These are phyloP conservation scores for Cephus nigrinus DNA, from an alignment of 2,888 invertebrate species.

Conservation along the genomic window DNA sequence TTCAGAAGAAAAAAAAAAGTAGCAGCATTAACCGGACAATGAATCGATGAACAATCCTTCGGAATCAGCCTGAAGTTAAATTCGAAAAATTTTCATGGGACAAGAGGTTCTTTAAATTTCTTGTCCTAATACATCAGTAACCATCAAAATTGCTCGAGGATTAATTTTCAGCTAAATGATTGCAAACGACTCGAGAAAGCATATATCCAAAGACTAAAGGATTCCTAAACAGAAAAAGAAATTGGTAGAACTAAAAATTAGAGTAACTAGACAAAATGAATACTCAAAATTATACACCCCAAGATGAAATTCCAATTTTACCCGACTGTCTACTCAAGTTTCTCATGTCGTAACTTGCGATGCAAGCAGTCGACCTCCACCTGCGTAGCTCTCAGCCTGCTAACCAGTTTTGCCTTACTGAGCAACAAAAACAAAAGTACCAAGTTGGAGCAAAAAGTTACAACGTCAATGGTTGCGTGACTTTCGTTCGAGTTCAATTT, in stretches of 20 bases:
- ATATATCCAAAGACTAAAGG: not conserved
- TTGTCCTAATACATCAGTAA: not conserved
- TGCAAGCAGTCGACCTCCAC: slow-evolving; percentile 28
- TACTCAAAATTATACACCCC: not conserved
- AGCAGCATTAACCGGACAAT: not conserved
- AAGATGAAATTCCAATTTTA: not conserved
- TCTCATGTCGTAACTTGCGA: not conserved
- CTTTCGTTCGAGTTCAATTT: not conserved
- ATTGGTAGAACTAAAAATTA: not conserved
- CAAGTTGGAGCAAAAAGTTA: not conserved
- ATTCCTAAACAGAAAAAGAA: not conserved
- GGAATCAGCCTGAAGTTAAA: not conserved
- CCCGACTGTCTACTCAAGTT: not conserved
- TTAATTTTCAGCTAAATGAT: not conserved
- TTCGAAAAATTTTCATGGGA: not conserved
- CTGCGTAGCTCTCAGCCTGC: slow-evolving; percentile 10
- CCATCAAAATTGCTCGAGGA: not conserved
- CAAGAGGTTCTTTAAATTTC: not conserved
- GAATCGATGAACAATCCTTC: not conserved
- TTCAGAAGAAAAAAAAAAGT: not conserved
- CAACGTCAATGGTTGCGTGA: not conserved
- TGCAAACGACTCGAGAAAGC: not conserved
- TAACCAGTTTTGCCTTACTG: slow-evolving; percentile 25
- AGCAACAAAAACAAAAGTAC: slow-evolving; percentile 21
- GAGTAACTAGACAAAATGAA: not conserved